Evolutionary conservation across 1,140 invertebrate genomes (phyloP), one percentile per base, ranked within the genome.

Genomic region (Bombus polaris): DNA sequence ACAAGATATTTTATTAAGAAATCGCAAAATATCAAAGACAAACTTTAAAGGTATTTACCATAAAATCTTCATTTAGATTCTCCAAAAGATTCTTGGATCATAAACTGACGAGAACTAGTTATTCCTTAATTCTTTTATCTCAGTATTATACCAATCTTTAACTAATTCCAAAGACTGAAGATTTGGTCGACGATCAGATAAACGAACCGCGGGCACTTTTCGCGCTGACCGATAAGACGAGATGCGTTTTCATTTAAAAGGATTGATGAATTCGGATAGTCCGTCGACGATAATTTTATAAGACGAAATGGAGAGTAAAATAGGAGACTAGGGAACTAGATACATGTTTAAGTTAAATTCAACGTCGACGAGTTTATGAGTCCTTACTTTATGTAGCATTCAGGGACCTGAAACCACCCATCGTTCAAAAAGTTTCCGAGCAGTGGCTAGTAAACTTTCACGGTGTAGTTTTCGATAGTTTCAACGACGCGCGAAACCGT

Each of bases 371-470:
- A n/a, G 18, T 13, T 73, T 70, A 83, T 70, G 89, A 90, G 86
- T 83, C 88, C 83, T 88, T 12, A 22, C 28, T n/a, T n/a, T 81
- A 88, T 86, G 86, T 90, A 90, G 86, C 80, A 85, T 88, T 76
- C 71, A 39, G 75, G 8, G 79, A 87, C 85, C 81, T 35, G 78
- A 70, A 86, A 88, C 79, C 83, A 90, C 83, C 83, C 80, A 90
- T 90, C 89, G 88, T 90, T 90, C 79, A 88, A 25, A 83, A 90
- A 90, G 89, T 90, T 90, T 88, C 68, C 75, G 82, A 80, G 77
- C 80, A 70, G 72, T 32, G 83, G 65, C 86, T 85, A 75, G 88
- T 78, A 83, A 82, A 90, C 85, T 88, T 90, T 79, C 83, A 59
- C 73, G 28, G 13, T 47, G 75, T 75, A 90, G 89, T 90, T 90